Evolutionary conservation across 2,113 vertebrate species (phyloP).

Genomic region (Epinephelus fuscoguttatus): DNA sequence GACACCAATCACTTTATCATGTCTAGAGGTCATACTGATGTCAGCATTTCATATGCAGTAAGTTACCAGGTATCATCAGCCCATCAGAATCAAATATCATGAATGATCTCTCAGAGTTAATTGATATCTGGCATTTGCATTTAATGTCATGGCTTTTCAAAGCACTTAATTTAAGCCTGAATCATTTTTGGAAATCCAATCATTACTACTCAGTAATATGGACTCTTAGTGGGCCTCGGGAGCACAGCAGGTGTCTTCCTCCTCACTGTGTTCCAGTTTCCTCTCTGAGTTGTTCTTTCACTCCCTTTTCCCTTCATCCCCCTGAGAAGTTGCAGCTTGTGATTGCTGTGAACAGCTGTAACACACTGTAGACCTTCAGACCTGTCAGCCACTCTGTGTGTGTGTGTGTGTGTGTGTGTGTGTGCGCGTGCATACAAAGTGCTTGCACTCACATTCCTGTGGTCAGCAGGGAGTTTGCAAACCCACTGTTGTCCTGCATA

Average conservation of each 20-base stretch:
- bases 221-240: not conserved
- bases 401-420: constrained; percentile 8
- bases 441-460: constrained; percentile 67
- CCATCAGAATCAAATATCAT: not conserved
- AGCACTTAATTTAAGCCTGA: not conserved
- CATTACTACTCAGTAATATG: not conserved
- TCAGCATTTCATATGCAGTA: not conserved
- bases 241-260: constrained; percentile 60
- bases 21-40: too few species aligned
- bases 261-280: constrained; percentile 15
- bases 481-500: constrained; percentile 43
- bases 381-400: constrained; percentile 13
- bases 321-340: constrained; percentile 50
- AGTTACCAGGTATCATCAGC: not conserved
- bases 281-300: constrained; percentile 11
- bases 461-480: constrained; percentile 49
- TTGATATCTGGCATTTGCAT: not conserved
- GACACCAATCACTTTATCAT: not conserved
- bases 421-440: constrained; percentile 17
- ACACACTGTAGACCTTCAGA: constrained; percentile 34
- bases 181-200: not conserved
- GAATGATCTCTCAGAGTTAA: not conserved
- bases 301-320: constrained; percentile 23
- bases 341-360: constrained; percentile 72
- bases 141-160: not conserved